phyloP scores from a whole-genome alignment of 2,113 vertebrate genomes.

The Platycercus adscitus region DNA sequence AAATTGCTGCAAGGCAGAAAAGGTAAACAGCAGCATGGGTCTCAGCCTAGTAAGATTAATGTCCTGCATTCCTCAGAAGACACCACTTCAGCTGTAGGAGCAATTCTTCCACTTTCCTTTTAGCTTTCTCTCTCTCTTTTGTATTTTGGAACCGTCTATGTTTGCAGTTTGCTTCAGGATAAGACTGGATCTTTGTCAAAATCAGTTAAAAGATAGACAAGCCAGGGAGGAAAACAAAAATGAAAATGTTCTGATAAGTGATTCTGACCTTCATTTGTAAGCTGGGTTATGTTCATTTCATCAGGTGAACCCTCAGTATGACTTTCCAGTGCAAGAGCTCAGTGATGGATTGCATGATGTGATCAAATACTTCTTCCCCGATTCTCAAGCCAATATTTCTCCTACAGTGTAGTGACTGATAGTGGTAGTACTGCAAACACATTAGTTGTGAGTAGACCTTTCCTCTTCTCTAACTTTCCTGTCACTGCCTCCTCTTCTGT shows the following conservation, averaged over 20 bases:
- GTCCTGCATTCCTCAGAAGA: slow-evolving; percentile 14
- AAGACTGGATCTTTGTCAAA: slow-evolving; percentile 29
- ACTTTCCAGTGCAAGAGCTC: neutral
- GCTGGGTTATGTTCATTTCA: neutral
- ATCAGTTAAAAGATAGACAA: slow-evolving; percentile 18
- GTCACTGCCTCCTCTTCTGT: neutral
- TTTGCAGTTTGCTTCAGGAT: slow-evolving; percentile 5
- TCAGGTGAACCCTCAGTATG: neutral
- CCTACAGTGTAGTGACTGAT: neutral
- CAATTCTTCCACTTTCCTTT: slow-evolving; percentile 1
- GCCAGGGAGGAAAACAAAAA: slow-evolving; percentile 14
- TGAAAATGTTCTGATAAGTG: neutral
- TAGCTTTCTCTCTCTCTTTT: neutral
- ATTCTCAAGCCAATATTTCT: slow-evolving; percentile 7
- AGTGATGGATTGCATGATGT: neutral
- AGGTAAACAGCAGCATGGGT: slow-evolving; percentile 42
- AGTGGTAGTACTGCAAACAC: neutral
- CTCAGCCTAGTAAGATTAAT: slow-evolving; percentile 55
- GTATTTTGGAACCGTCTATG: neutral
- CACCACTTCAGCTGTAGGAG: slow-evolving; percentile 21
- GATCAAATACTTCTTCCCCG: slow-evolving; percentile 22
- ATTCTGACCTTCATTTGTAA: neutral
- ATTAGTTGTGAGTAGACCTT: neutral
- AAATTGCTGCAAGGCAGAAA: slow-evolving; percentile 50
- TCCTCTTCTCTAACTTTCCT: neutral